Percentiles rank a stretch among this genome's conserved stretches.
Evolutionary conservation across 2,797 vertebrate species (phyloP).

Genomic region (Poecile montanus): DNA sequence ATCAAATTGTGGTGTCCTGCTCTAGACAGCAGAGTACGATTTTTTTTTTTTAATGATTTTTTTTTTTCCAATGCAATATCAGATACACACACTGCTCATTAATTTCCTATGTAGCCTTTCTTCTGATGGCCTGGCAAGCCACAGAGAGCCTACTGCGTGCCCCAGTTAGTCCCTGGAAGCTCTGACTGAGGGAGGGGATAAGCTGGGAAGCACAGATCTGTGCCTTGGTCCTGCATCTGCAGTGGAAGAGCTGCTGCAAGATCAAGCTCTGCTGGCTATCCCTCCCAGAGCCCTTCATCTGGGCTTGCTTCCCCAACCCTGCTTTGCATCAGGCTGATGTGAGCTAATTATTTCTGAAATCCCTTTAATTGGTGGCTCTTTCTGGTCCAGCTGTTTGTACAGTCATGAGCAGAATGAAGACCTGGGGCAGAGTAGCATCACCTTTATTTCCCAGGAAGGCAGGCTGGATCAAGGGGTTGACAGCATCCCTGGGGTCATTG

Average conservation of each 20-base stretch:
- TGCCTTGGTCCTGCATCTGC: not conserved
- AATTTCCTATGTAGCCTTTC: not conserved
- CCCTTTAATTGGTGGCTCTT: not conserved
- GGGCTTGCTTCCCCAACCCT: not conserved
- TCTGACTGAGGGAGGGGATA: not conserved
- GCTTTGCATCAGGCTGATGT: not conserved
- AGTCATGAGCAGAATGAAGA: not conserved
- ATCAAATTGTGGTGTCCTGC: not conserved
- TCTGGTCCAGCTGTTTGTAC: not conserved
- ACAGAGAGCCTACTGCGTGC: not conserved
- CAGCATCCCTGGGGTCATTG: not conserved
- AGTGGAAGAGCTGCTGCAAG: not conserved
- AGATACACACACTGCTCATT: not conserved
- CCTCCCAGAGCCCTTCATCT: not conserved
- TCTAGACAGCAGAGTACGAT: not conserved
- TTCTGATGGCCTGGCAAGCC: not conserved
- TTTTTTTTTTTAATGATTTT: not conserved
- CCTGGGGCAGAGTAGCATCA: not conserved
- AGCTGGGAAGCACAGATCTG: not conserved
- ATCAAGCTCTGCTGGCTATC: not conserved
- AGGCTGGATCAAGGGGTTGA: not conserved
- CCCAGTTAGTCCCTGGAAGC: rapidly evolving
- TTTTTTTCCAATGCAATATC: rapidly evolving
- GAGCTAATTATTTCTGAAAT: slow-evolving; percentile 40
- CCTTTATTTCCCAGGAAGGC: not conserved